Conservation (phyloP, 2,113 vertebrate genomes). For the Serinus canaria region DNA sequence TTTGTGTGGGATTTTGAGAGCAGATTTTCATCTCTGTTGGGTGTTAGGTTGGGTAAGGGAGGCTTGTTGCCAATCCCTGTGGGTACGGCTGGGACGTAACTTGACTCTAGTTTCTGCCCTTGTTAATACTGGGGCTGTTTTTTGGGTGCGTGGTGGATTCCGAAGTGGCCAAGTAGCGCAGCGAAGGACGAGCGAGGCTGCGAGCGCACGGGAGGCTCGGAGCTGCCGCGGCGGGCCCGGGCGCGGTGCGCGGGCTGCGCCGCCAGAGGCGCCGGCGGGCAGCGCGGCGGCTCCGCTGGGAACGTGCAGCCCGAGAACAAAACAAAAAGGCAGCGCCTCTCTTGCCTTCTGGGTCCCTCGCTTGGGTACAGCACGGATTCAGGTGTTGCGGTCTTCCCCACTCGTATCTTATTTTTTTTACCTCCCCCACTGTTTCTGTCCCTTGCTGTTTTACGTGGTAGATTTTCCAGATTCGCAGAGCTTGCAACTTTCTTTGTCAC, state of each 20-base stretch:
- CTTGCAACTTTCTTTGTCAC: constrained; percentile 18
- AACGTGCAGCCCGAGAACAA: background rate
- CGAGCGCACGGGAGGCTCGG: background rate
- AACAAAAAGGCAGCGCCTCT: background rate
- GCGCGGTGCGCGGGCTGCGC: background rate
- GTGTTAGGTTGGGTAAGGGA: background rate
- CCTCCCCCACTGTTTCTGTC: background rate
- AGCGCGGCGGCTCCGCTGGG: background rate
- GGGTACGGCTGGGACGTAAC: background rate
- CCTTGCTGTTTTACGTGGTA: background rate
- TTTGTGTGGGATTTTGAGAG: background rate
- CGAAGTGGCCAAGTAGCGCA: fast-evolving
- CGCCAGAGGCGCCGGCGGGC: background rate
- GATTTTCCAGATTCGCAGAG: background rate
- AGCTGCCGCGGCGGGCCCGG: background rate
- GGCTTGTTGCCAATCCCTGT: background rate
- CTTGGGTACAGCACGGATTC: background rate
- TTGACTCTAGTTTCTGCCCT: background rate
- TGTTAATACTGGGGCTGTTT: background rate
- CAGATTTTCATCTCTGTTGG: background rate
- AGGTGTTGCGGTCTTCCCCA: background rate
- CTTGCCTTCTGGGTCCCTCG: background rate
- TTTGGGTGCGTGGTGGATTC: background rate
- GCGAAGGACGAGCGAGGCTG: background rate
- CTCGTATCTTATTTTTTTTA: background rate